Evolutionary conservation across 2,797 vertebrate genomes (phyloP).

Genomic region (Micropoecilia bifurca): DNA sequence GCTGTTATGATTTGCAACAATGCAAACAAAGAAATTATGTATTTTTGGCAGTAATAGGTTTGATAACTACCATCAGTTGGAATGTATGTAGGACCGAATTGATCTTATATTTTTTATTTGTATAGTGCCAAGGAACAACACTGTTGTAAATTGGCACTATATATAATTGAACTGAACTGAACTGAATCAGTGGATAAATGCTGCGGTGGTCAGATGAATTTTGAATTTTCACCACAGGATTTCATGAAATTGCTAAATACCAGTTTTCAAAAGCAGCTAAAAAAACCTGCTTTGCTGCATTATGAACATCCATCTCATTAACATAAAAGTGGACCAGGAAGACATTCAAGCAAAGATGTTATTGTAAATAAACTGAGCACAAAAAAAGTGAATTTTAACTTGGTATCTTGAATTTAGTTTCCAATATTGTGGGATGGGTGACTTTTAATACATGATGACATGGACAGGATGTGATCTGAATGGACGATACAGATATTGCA

Average conservation of each 20-base stretch:
- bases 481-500: neutral
- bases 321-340: neutral
- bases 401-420: neutral
- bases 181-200: neutral
- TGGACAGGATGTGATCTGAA: neutral
- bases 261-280: neutral
- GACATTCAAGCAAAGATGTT: neutral
- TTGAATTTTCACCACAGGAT: neutral
- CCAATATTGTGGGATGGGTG: neutral
- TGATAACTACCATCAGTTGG: no score
- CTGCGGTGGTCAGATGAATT: neutral
- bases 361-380: neutral
- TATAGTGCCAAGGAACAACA: no score
- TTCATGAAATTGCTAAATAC: neutral
- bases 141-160: no score
- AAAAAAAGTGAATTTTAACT: neutral
- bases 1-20: neutral
- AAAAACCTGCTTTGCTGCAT: neutral
- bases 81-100: no score
- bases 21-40: neutral
- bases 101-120: no score
- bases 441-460: neutral
- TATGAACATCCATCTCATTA: neutral
- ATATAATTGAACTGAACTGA: no score
- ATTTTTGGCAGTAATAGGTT: neutral